These are phyloP conservation scores for Poeciliopsis turneri DNA, from an alignment of 2,797 vertebrate genomes.

Conservation along the genomic window DNA sequence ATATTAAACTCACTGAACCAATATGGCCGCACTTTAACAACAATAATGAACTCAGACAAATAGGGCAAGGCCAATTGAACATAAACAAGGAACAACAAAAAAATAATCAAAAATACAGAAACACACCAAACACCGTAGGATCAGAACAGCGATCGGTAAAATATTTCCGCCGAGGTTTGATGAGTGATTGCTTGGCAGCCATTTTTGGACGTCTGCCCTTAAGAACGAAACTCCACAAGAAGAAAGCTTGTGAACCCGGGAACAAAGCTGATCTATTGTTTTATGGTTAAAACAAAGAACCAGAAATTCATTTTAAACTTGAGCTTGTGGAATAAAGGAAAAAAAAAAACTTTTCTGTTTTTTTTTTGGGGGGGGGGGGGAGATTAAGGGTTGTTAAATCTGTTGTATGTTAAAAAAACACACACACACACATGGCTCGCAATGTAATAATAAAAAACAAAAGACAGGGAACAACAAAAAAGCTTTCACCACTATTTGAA, in stretches of 20 bases:
- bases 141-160: background rate
- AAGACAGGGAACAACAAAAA: background rate
- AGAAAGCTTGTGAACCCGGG: background rate
- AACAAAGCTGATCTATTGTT: background rate
- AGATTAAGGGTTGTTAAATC: too few species aligned
- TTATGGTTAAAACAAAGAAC: background rate
- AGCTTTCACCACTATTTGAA: background rate
- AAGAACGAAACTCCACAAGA: background rate
- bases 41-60: background rate
- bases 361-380: background rate
- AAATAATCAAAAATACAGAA: background rate
- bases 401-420: background rate
- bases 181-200: background rate
- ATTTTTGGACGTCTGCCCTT: background rate
- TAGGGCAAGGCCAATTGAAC: background rate
- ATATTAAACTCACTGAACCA: background rate
- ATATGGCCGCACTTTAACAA: background rate
- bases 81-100: background rate
- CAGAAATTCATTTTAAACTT: background rate
- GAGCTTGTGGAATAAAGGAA: background rate
- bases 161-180: background rate
- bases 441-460: background rate
- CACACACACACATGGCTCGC: background rate
- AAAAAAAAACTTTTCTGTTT: background rate
- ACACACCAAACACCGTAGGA: background rate